A percentile compares a stretch with the other conserved stretches of the same genome.
Conservation (phyloP, 2,888 invertebrate species). For the Amitus sp. region DNA sequence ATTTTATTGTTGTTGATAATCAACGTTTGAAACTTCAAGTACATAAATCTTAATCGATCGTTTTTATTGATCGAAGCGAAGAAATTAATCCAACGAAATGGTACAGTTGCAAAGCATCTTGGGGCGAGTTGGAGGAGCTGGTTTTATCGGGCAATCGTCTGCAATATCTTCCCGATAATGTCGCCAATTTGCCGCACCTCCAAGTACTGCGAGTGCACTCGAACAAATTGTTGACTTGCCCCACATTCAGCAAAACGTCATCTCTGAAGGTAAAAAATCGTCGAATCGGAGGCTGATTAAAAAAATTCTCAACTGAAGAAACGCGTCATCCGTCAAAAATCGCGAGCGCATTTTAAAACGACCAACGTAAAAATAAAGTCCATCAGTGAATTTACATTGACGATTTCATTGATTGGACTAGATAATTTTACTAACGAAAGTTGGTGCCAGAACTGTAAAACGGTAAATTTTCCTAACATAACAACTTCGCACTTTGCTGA, state of each 20-base stretch:
- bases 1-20: too few relatives aligned
- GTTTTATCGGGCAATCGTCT: slow-evolving; percentile 85
- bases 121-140: slow-evolving; percentile 84
- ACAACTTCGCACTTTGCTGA: too few relatives aligned
- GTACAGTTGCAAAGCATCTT: slow-evolving; percentile 74
- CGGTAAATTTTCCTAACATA: too few relatives aligned
- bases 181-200: slow-evolving; percentile 77
- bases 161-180: slow-evolving; percentile 78
- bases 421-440: too few relatives aligned
- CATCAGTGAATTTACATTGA: too few relatives aligned
- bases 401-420: too few relatives aligned
- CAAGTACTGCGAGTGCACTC: slow-evolving; percentile 84
- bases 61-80: neutral
- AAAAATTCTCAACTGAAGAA: too few relatives aligned
- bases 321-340: too few relatives aligned
- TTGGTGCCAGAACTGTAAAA: too few relatives aligned
- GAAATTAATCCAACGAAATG: slow-evolving; percentile 6
- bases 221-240: slow-evolving; percentile 79
- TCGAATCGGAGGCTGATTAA: neutral
- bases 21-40: too few relatives aligned
- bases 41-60: neutral
- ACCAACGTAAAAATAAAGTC: too few relatives aligned
- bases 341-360: too few relatives aligned
- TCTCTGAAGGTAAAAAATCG: slow-evolving; percentile 71
- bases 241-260: slow-evolving; percentile 79